Conservation (phyloP, 2,797 vertebrate genomes). For the Poecilia velifera region DNA sequence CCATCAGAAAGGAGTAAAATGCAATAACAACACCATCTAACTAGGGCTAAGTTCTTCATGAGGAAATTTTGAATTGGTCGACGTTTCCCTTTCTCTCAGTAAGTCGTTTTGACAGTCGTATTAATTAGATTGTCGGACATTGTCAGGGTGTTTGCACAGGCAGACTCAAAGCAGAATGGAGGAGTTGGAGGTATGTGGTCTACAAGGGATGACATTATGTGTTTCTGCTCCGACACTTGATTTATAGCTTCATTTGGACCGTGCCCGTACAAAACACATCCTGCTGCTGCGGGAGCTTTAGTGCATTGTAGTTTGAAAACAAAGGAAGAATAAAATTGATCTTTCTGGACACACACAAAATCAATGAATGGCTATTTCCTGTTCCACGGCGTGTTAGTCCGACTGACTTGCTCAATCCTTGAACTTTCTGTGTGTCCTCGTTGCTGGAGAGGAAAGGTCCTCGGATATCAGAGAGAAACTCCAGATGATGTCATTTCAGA, state of each 20-base stretch:
- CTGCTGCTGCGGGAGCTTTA: conserved; percentile 81
- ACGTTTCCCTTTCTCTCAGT: conserved; percentile 13
- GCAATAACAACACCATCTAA: conserved; percentile 19
- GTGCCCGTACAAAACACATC: conserved; percentile 81
- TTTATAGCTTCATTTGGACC: conserved; percentile 84
- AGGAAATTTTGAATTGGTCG: conserved; percentile 12
- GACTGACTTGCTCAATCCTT: conserved; percentile 80
- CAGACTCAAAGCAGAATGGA: conserved; percentile 49
- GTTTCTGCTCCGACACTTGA: conserved; percentile 84
- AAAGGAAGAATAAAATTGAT: conserved; percentile 89
- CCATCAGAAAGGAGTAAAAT: conserved; percentile 48
- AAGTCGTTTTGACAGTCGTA: conserved; percentile 51
- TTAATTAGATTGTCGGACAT: conserved; percentile 58
- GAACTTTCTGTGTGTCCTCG: conserved; percentile 75
- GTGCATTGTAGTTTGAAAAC: conserved; percentile 86
- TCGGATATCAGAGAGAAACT: conserved; percentile 73
- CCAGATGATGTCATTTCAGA: conserved; percentile 67
- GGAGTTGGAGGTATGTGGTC: conserved; percentile 60
- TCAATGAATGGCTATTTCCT: conserved; percentile 88
- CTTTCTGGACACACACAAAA: conserved; percentile 86
- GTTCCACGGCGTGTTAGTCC: conserved; percentile 82
- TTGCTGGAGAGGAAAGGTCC: conserved; percentile 69
- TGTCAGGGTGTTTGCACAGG: conserved; percentile 57
- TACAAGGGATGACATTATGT: conserved; percentile 81
- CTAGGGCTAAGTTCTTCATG: conserved; percentile 13